Conservation (phyloP, 2,888 invertebrate species). For the Nephrotoma flavescens region DNA sequence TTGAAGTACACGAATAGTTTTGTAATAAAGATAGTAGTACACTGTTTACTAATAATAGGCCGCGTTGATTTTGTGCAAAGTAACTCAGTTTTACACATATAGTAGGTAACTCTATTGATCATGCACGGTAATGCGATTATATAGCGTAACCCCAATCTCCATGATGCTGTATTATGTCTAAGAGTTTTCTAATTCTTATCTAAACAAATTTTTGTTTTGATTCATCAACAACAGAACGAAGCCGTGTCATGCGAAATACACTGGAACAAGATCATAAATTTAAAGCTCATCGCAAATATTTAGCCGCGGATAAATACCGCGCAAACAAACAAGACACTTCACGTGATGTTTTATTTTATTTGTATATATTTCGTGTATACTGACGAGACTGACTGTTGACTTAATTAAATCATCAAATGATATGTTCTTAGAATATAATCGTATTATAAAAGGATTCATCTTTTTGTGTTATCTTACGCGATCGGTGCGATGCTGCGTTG, state of each 20-base stretch:
- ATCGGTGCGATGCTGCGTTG: neutral
- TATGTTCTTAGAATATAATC: neutral
- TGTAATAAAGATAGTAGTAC: neutral
- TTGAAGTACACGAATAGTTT: neutral
- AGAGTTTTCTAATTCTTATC: neutral
- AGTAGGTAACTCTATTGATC: neutral
- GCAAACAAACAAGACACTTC: neutral
- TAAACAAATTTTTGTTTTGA: neutral
- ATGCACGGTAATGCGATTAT: neutral
- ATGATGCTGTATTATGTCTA: too few species aligned
- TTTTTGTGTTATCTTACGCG: neutral
- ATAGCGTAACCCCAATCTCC: neutral
- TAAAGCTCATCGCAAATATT: neutral
- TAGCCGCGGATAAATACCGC: neutral
- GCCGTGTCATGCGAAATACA: neutral
- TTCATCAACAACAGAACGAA: neutral
- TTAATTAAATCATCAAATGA: neutral
- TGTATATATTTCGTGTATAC: neutral
- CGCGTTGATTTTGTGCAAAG: neutral
- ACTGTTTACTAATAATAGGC: neutral
- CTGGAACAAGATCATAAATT: neutral
- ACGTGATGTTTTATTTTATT: neutral
- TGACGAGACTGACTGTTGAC: neutral
- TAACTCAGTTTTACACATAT: neutral
- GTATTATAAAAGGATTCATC: neutral